Conservation (phyloP, 2,888 invertebrate species). For the Orthonevra nobilis region DNA sequence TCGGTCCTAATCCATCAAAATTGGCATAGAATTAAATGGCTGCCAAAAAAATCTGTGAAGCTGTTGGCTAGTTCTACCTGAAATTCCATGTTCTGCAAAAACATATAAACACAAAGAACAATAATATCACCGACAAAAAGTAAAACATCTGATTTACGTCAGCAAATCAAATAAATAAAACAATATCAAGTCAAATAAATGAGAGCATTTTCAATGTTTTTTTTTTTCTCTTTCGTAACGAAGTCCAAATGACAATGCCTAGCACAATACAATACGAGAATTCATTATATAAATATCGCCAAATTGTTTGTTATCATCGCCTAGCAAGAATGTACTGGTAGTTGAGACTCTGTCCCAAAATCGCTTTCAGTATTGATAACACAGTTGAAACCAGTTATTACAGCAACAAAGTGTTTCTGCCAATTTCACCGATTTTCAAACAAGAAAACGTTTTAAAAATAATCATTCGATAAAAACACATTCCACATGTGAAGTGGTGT, state of each 20-base stretch:
- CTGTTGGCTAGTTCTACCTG: no score
- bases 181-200: neutral
- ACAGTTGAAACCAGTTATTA: slow-evolving; percentile 44
- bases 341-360: slow-evolving; percentile 2
- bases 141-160: neutral
- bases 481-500: neutral
- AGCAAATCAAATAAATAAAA: neutral
- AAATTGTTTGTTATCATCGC: slow-evolving; percentile 24
- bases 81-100: no score
- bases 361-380: slow-evolving; percentile 29
- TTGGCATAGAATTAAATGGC: no score
- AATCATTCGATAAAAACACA: slow-evolving; percentile 24
- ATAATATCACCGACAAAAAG: no score
- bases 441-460: neutral
- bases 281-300: slow-evolving; percentile 42
- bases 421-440: neutral
- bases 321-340: slow-evolving; percentile 19
- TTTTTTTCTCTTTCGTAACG: no score
- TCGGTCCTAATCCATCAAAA: no score
- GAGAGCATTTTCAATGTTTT: neutral
- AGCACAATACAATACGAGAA: slow-evolving; percentile 17
- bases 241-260: slow-evolving; percentile 26
- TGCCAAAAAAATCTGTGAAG: no score
- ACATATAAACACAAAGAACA: no score
- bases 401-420: slow-evolving; percentile 3